A percentile compares a stretch with the other conserved stretches of the same genome.
Conservation (phyloP, 2,888 invertebrate genomes). For the Drosophila mulleri region DNA sequence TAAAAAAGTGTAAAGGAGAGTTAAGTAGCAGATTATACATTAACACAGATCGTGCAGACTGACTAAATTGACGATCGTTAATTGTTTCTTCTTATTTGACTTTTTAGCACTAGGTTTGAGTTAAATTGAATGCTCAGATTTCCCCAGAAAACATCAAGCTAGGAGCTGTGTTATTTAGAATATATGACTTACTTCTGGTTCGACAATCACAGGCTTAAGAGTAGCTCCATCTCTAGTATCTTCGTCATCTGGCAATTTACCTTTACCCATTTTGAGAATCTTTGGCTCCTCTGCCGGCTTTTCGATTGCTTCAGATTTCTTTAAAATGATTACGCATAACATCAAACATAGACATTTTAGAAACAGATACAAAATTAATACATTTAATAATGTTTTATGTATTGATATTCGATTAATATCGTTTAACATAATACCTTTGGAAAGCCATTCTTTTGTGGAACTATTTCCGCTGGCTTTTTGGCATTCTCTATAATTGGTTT, state of each 20-base stretch:
- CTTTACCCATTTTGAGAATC: constrained; percentile 82
- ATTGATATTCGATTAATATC: not conserved
- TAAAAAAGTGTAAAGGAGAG: constrained; percentile 8
- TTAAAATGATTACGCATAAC: constrained; percentile 6
- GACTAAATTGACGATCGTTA: not conserved
- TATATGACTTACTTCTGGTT: constrained; percentile 80
- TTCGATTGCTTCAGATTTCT: constrained; percentile 77
- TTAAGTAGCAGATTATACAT: not conserved
- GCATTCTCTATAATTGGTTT: constrained; percentile 71
- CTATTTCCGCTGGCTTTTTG: constrained; percentile 73
- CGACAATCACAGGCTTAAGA: constrained; percentile 84
- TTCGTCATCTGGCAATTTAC: constrained; percentile 80
- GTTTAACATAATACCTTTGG: constrained; percentile 76
- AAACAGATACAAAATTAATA: not conserved
- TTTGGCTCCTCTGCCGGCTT: constrained; percentile 67
- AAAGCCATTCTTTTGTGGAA: constrained; percentile 78
- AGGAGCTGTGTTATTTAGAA: not conserved
- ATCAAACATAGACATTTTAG: constrained; percentile 1
- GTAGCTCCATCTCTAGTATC: constrained; percentile 74
- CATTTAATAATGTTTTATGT: not conserved
- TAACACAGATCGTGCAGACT: not conserved
- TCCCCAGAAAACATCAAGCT: not conserved
- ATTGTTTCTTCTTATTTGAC: not conserved
- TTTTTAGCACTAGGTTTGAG: not conserved
- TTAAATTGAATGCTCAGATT: not conserved